A percentile compares a stretch with the other conserved stretches of the same genome.
Conservation (phyloP, 2,113 vertebrate genomes). For the Sardina pilchardus region DNA sequence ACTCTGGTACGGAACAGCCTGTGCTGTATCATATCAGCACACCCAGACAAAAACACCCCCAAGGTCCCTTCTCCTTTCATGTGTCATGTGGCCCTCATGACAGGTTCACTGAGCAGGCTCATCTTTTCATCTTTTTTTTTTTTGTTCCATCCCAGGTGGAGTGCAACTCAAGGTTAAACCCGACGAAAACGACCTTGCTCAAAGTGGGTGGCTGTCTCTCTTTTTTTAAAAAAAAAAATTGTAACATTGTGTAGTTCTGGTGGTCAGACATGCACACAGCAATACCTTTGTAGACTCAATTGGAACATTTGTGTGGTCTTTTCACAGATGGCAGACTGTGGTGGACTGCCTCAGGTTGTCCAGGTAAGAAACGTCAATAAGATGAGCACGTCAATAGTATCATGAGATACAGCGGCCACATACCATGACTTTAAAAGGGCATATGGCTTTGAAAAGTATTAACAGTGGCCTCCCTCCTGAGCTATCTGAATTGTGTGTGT, state of each 20-base stretch:
- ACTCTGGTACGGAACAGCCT: neutral
- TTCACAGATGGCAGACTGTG: constrained; percentile 94
- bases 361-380: constrained; percentile 76
- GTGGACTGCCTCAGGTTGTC: constrained; percentile 91
- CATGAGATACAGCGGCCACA: no score
- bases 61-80: neutral
- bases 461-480: neutral
- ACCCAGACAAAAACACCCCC: neutral
- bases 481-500: neutral
- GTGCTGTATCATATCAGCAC: neutral
- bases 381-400: no score
- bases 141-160: constrained; percentile 80
- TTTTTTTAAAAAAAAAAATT: neutral
- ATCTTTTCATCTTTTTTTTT: neutral
- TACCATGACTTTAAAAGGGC: no score
- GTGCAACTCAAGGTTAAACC: constrained; percentile 94
- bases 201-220: constrained; percentile 73
- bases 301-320: constrained; percentile 29
- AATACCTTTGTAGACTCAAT: neutral
- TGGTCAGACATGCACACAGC: neutral
- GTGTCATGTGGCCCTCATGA: neutral
- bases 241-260: neutral
- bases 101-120: constrained; percentile 24
- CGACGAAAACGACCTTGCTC: constrained; percentile 88
- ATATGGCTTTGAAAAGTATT: neutral